phyloP scores from a whole-genome alignment of 2,797 vertebrate species.

The Notoglanidium macrostoma region DNA sequence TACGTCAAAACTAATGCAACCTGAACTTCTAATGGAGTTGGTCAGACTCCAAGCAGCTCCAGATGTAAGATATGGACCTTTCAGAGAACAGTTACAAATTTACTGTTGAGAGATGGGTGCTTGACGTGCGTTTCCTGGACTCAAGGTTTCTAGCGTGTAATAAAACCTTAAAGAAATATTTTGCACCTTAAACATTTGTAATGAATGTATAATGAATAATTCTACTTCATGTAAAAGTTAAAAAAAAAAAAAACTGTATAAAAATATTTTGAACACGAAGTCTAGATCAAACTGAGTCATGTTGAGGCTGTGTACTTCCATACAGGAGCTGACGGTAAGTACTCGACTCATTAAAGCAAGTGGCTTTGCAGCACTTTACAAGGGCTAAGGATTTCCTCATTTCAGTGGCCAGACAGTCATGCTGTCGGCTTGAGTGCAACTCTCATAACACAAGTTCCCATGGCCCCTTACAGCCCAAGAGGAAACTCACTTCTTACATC shows the following conservation, averaged over 20 bases:
- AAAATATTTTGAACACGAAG: neutral
- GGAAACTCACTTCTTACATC: conserved; percentile 54
- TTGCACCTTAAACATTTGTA: neutral
- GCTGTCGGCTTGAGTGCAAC: conserved; percentile 39
- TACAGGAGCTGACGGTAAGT: conserved; percentile 19
- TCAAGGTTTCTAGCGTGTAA: conserved; percentile 2
- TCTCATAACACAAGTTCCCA: conserved; percentile 52
- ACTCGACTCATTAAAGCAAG: conserved; percentile 35
- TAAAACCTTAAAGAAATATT: conserved; percentile 32
- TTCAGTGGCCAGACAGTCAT: conserved; percentile 42
- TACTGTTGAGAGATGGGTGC: conserved; percentile 41
- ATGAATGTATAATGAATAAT: neutral
- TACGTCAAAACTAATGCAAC: conserved; percentile 53
- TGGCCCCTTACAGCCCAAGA: conserved; percentile 48
- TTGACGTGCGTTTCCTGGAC: conserved; percentile 41
- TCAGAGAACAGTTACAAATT: conserved; percentile 45
- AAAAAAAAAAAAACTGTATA: neutral
- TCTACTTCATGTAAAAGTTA: neutral
- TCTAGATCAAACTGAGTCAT: neutral
- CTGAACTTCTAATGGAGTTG: conserved; percentile 49
- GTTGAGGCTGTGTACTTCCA: neutral
- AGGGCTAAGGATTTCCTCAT: conserved; percentile 38
- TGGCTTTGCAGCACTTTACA: conserved; percentile 48
- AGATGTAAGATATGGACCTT: conserved; percentile 50
- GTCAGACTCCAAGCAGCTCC: conserved; percentile 45